Conservation (phyloP, 2,113 vertebrate genomes). For the Lamprotornis superbus region DNA sequence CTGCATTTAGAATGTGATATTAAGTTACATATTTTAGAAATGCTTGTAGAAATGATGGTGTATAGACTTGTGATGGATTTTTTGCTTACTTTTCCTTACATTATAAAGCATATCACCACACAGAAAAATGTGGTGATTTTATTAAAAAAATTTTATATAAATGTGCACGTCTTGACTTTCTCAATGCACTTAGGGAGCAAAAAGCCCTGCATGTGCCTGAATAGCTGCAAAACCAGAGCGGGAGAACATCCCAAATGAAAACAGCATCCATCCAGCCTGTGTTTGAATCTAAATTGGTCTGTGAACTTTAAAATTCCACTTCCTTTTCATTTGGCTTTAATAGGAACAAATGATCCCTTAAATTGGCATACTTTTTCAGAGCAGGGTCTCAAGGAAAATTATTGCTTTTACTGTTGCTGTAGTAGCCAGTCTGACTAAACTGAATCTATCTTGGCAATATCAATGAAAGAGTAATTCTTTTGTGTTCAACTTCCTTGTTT, state of each 20-base stretch:
- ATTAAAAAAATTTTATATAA: neutral
- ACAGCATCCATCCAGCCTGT: neutral
- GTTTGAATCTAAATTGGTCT: neutral
- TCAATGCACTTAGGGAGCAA: neutral
- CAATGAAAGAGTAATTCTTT: neutral
- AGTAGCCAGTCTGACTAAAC: neutral
- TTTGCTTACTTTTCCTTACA: neutral
- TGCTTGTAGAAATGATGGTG: neutral
- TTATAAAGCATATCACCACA: neutral
- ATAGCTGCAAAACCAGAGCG: neutral
- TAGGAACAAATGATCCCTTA: neutral
- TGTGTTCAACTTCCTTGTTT: neutral
- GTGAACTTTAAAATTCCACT: neutral
- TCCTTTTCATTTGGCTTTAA: neutral
- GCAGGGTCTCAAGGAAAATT: neutral
- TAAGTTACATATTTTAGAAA: neutral
- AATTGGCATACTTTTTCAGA: neutral
- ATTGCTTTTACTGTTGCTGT: neutral
- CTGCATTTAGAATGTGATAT: neutral
- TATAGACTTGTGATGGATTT: neutral
- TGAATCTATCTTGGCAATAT: neutral
- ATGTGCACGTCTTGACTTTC: neutral
- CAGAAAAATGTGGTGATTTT: neutral
- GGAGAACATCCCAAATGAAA: neutral
- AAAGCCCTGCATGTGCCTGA: neutral